These are phyloP conservation scores for Sitta europaea DNA, from an alignment of 2,113 vertebrate genomes.

Conservation along the genomic window DNA sequence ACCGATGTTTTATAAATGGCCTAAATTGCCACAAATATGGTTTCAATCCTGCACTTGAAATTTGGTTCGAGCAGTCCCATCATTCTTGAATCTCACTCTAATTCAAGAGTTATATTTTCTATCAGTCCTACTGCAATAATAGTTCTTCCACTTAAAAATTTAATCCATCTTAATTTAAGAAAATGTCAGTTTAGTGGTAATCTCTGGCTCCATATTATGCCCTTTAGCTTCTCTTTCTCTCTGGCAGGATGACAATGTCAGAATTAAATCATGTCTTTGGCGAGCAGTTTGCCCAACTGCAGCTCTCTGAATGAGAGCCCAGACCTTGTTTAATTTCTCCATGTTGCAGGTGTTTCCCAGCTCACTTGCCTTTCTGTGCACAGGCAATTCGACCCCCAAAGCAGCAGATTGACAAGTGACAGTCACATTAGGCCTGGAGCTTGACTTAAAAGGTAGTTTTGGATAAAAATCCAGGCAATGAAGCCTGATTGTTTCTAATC, in stretches of 20 bases:
- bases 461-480: not conserved
- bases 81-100: not conserved
- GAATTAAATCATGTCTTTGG: constrained; percentile 22
- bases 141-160: not conserved
- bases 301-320: not conserved
- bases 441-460: not conserved
- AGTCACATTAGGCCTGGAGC: not conserved
- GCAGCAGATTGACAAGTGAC: not conserved
- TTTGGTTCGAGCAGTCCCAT: not conserved
- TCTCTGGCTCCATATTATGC: not conserved
- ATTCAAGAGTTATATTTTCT: not conserved
- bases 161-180: constrained; percentile 4
- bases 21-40: not conserved
- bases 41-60: not conserved
- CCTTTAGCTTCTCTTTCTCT: not conserved
- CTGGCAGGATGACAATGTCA: not conserved
- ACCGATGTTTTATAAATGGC: not conserved
- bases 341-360: not conserved
- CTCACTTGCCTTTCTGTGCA: not conserved
- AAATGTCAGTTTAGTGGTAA: not conserved
- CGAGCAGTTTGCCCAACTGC: not conserved
- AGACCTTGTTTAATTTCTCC: not conserved
- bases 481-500: not conserved
- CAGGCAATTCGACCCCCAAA: not conserved
- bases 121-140: not conserved